Conservation (phyloP, 2,113 vertebrate genomes). For the Tympanuchus pallidicinctus region DNA sequence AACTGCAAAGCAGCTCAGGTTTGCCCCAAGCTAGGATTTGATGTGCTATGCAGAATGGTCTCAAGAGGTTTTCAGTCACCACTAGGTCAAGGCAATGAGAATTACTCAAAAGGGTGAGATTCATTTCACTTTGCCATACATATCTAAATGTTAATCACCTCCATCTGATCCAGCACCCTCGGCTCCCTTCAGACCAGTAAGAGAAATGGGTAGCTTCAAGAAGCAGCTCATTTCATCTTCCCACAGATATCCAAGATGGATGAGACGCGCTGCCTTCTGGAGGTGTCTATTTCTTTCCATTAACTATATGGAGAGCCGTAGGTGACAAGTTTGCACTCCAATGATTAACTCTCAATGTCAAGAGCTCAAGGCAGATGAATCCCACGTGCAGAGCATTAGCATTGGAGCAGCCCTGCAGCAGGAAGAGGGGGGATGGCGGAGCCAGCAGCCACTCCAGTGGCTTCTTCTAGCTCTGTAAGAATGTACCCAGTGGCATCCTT, state of each 20-base stretch:
- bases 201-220: conserved; percentile 44
- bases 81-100: conserved; percentile 16
- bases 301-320: conserved; percentile 30
- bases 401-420: conserved; percentile 22
- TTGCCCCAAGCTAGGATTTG: conserved; percentile 33
- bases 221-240: conserved; percentile 14
- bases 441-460: not conserved
- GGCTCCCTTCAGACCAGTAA: not conserved
- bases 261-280: conserved; percentile 36
- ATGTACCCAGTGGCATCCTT: fast-evolving
- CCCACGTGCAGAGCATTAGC: not conserved
- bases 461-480: not conserved
- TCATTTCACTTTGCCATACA: not conserved
- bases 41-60: conserved; percentile 3
- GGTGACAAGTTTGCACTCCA: conserved; percentile 41
- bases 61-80: not conserved
- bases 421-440: not conserved
- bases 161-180: not conserved
- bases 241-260: not conserved
- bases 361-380: conserved; percentile 57
- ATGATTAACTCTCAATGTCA: conserved; percentile 58
- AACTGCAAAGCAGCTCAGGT: not conserved
- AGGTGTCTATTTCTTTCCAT: conserved; percentile 54
- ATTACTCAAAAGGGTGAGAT: conserved; percentile 34
- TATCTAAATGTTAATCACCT: conserved; percentile 9